Percentiles rank a stretch among this genome's conserved stretches.
These are phyloP conservation scores for Rhynchomys soricoides DNA, from an alignment of 2,113 vertebrate species.

Conservation along the genomic window DNA sequence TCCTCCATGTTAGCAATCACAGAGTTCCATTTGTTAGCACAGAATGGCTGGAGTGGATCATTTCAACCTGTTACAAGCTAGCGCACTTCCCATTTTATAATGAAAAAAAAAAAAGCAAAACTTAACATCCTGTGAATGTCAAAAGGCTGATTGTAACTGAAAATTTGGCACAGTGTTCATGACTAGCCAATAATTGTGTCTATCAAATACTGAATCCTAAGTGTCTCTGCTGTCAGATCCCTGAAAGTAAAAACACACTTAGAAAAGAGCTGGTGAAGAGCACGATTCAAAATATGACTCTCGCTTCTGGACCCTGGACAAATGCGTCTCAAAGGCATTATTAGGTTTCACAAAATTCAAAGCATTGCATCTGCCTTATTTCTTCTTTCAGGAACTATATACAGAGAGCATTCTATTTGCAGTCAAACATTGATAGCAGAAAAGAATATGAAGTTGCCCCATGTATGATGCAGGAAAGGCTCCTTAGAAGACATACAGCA, in stretches of 20 bases:
- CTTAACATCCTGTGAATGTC: slow-evolving; percentile 40
- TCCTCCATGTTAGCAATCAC: slow-evolving; percentile 54
- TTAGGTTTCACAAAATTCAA: slow-evolving; percentile 53
- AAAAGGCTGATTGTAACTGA: slow-evolving; percentile 50
- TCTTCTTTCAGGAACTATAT: background rate
- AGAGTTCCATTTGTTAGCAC: slow-evolving; percentile 45
- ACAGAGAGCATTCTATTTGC: slow-evolving; percentile 29
- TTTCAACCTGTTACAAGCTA: slow-evolving; percentile 58
- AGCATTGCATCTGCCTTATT: background rate
- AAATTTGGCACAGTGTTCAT: slow-evolving; percentile 61
- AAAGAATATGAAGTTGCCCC: background rate
- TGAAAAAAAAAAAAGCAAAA: slow-evolving; percentile 39
- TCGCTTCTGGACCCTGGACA: background rate
- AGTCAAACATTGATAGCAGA: slow-evolving; percentile 9
- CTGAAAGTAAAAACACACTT: slow-evolving; percentile 30
- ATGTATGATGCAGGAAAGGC: slow-evolving; percentile 22
- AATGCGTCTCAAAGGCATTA: background rate
- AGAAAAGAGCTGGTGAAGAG: slow-evolving; percentile 8
- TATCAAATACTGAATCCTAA: slow-evolving; percentile 71
- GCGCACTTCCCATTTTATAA: slow-evolving; percentile 65
- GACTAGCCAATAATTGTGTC: slow-evolving; percentile 58
- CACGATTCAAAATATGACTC: slow-evolving; percentile 9
- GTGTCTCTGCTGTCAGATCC: slow-evolving; percentile 42
- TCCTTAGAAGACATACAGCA: slow-evolving; percentile 22
- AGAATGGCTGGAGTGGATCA: slow-evolving; percentile 35